A percentile compares a stretch with the other conserved stretches of the same genome.
Evolutionary conservation across 2,113 vertebrate species (phyloP).

Genomic region (Eubucco bourcierii): DNA sequence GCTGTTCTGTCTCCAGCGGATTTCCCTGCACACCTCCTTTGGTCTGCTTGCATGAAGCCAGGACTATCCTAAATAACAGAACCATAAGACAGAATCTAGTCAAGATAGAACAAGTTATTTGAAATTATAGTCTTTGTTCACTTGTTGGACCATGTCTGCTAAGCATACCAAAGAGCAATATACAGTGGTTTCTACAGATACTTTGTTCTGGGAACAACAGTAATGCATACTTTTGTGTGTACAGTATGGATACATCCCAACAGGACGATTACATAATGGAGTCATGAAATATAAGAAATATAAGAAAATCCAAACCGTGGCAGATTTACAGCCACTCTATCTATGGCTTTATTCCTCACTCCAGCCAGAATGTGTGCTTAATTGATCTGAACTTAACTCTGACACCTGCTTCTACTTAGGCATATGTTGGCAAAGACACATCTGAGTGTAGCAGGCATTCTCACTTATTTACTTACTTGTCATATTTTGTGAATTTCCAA

Average conservation of each 20-base stretch:
- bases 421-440: not conserved
- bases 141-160: not conserved
- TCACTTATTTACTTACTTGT: slow-evolving; percentile 8
- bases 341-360: slow-evolving; percentile 10
- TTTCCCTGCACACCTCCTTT: not conserved
- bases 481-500: slow-evolving; percentile 16
- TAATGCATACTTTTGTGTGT: slow-evolving; percentile 13
- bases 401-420: not conserved
- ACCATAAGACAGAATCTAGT: not conserved
- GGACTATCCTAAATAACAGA: not conserved
- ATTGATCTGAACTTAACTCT: not conserved
- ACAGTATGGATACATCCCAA: not conserved
- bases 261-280: not conserved
- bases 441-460: not conserved
- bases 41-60: not conserved
- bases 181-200: not conserved
- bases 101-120: slow-evolving; percentile 27
- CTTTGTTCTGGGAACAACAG: not conserved
- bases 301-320: not conserved
- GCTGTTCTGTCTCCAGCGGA: not conserved
- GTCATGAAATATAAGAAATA: not conserved
- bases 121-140: not conserved
- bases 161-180: not conserved
- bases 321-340: slow-evolving; percentile 5
- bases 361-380: not conserved